Conservation (phyloP, 2,797 vertebrate species). For the Ciconia nigra region DNA sequence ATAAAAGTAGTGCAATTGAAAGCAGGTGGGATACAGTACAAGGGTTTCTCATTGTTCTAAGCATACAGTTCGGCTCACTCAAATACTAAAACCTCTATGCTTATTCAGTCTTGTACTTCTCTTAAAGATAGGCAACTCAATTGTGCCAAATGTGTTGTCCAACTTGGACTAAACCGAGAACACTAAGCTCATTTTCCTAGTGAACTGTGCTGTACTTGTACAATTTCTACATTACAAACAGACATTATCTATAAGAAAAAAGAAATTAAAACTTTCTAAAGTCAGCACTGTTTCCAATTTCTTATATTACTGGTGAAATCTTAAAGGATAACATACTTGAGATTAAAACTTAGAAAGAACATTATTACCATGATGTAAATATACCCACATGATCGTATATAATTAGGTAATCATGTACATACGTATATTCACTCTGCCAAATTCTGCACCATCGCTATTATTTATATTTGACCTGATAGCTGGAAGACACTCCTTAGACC, state of each 20-base stretch:
- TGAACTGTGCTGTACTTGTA: conserved; percentile 55
- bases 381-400: background rate
- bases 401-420: background rate
- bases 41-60: conserved; percentile 50
- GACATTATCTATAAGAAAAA: conserved; percentile 46
- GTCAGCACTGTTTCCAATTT: background rate
- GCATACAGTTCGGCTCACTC: background rate
- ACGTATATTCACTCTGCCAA: background rate
- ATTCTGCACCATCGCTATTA: background rate
- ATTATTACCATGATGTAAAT: background rate
- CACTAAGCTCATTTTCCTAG: conserved; percentile 67
- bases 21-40: background rate
- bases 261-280: conserved; percentile 41
- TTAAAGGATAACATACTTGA: background rate
- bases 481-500: background rate
- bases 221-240: conserved; percentile 41
- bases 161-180: conserved; percentile 57
- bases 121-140: conserved; percentile 51
- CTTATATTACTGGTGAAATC: background rate
- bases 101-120: conserved; percentile 53
- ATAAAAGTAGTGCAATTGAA: conserved; percentile 33
- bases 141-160: conserved; percentile 69
- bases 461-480: conserved; percentile 8
- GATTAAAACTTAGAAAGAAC: background rate
- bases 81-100: conserved; percentile 70